A percentile compares a stretch with the other conserved stretches of the same genome.
Conservation (phyloP, 2,888 invertebrate genomes). For the Corbicula japonica region DNA sequence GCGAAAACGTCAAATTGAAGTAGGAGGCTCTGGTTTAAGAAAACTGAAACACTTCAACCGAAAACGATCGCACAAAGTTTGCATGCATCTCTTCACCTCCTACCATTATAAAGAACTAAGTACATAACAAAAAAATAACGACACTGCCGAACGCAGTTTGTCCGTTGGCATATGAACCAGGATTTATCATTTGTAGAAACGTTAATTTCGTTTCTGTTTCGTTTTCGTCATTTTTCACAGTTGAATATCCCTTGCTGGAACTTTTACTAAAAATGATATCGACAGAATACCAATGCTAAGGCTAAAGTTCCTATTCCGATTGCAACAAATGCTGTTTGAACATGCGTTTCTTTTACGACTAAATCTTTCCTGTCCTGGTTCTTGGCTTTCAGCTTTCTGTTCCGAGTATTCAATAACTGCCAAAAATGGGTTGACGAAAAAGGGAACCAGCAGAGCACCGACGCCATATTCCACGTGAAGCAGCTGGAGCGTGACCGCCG, state of each 20-base stretch:
- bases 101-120: conserved; percentile 44
- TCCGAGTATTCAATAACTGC: conserved; percentile 21
- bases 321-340: conserved; percentile 25
- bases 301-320: conserved; percentile 23
- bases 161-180: conserved; percentile 55
- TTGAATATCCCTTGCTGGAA: conserved; percentile 12
- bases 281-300: conserved; percentile 32
- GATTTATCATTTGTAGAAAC: conserved; percentile 47
- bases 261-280: conserved; percentile 10
- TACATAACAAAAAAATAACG: conserved; percentile 25
- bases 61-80: conserved; percentile 51
- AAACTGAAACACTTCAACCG: conserved; percentile 55
- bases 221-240: conserved; percentile 15
- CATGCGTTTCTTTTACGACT: conserved; percentile 21
- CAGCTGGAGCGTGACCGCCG: conserved; percentile 37
- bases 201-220: conserved; percentile 17
- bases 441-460: conserved; percentile 51
- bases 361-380: conserved; percentile 1
- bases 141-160: conserved; percentile 28
- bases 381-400: conserved; percentile 2
- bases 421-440: conserved; percentile 50
- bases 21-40: conserved; percentile 40
- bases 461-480: conserved; percentile 58
- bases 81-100: conserved; percentile 49
- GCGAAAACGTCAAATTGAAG: conserved; percentile 49